Percentiles rank a stretch among this genome's conserved stretches.
phyloP scores from a whole-genome alignment of 2,113 vertebrate species.

The Protomyctophum bolini region DNA sequence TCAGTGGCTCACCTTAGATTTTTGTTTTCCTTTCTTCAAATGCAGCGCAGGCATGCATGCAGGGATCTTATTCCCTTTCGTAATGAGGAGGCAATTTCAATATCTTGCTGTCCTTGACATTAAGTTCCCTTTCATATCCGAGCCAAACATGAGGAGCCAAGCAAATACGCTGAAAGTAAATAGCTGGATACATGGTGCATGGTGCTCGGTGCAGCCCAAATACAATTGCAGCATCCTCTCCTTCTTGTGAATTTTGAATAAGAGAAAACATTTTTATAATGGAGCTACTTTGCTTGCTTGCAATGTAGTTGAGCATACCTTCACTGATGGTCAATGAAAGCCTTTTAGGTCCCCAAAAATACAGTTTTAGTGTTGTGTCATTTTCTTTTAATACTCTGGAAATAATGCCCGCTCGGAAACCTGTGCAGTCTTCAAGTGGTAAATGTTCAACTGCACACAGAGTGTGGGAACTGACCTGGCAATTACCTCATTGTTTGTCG shows the following conservation, averaged over 20 bases:
- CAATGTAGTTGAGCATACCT: neutral
- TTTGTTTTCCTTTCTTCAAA: neutral
- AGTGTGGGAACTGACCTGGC: slow-evolving; percentile 52
- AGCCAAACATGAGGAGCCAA: slow-evolving; percentile 57
- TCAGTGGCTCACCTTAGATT: slow-evolving; percentile 30
- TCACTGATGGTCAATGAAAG: slow-evolving; percentile 7
- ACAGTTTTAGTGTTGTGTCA: neutral
- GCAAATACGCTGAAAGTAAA: slow-evolving; percentile 29
- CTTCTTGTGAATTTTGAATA: slow-evolving; percentile 24
- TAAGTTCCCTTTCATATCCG: slow-evolving; percentile 30
- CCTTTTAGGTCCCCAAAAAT: neutral
- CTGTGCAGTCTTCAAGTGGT: slow-evolving; percentile 16
- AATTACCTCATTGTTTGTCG: slow-evolving; percentile 44
- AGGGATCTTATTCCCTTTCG: slow-evolving; percentile 16
- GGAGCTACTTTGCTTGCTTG: slow-evolving; percentile 30
- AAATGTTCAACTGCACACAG: slow-evolving; percentile 17
- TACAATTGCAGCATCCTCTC: neutral
- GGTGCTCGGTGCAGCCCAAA: slow-evolving; percentile 20
- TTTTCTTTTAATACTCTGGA: slow-evolving; percentile 25
- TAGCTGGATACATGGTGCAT: slow-evolving; percentile 25
- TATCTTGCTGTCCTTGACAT: slow-evolving; percentile 41
- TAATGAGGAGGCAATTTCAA: slow-evolving; percentile 31
- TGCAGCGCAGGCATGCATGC: slow-evolving; percentile 14
- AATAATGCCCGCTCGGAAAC: slow-evolving; percentile 17
- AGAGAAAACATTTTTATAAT: slow-evolving; percentile 9